Evolutionary conservation across 2,113 vertebrate genomes (phyloP).

Genomic region (Solea solea): DNA sequence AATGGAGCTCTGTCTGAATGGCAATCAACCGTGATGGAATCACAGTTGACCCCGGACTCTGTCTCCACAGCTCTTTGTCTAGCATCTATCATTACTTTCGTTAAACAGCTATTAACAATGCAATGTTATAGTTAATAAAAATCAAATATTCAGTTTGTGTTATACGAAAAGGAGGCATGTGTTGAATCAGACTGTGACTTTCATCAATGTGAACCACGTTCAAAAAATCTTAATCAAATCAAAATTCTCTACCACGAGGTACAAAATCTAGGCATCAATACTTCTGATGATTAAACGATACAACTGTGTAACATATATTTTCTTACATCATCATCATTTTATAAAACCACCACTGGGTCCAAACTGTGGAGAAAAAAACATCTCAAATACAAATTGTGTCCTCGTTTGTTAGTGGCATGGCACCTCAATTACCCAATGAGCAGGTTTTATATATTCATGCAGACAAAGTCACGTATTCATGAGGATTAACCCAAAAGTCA

Average conservation of each 20-base stretch:
- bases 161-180: not conserved
- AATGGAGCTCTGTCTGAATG: constrained; percentile 46
- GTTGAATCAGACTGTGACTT: not conserved
- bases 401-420: constrained; percentile 82
- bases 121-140: not conserved
- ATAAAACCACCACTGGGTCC: constrained; percentile 64
- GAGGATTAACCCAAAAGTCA: constrained; percentile 84
- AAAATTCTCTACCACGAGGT: constrained; percentile 1
- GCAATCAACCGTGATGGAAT: constrained; percentile 35
- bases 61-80: constrained; percentile 3
- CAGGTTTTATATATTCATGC: constrained; percentile 87
- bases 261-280: constrained; percentile 40
- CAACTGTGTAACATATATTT: no score
- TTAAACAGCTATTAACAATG: not conserved
- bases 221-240: constrained; percentile 3
- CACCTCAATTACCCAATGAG: constrained; percentile 84
- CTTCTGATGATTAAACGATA: no score
- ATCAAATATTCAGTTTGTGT: not conserved
- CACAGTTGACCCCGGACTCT: constrained; percentile 22
- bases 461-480: constrained; percentile 86
- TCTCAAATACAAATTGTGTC: constrained; percentile 81
- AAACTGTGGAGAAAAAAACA: constrained; percentile 57
- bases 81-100: not conserved
- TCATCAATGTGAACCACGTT: constrained; percentile 6
- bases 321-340: constrained; percentile 24